phyloP scores from a whole-genome alignment of 2,888 invertebrate species.

The Ephialtes manifestator region DNA sequence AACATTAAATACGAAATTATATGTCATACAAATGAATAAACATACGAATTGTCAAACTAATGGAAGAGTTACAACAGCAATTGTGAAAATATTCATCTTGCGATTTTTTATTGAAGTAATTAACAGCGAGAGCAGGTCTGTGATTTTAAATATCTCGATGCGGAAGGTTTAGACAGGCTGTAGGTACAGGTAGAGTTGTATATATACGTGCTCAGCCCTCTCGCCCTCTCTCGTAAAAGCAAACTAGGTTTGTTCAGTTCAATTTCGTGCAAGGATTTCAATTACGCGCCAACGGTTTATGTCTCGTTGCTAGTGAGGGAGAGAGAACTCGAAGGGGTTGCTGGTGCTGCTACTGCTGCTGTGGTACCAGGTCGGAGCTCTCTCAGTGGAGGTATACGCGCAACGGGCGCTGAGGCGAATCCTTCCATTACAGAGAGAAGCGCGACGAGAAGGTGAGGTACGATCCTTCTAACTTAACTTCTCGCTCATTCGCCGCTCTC shows the following conservation, averaged over 20 bases:
- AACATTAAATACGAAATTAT: not conserved
- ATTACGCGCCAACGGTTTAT: constrained; percentile 69
- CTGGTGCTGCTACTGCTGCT: not conserved
- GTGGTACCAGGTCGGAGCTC: constrained; percentile 26
- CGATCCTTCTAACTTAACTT: constrained; percentile 59
- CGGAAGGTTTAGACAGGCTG: not conserved
- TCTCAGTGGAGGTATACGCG: constrained; percentile 26
- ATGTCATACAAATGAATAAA: not conserved
- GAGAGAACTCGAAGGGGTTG: constrained; percentile 2
- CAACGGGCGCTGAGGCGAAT: constrained; percentile 60
- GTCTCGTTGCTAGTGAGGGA: constrained; percentile 50
- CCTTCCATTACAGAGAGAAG: constrained; percentile 61
- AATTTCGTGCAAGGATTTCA: constrained; percentile 71
- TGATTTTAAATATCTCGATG: constrained; percentile 20
- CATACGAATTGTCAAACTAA: too few species aligned
- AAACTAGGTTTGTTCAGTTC: constrained; percentile 70
- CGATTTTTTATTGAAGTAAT: not conserved
- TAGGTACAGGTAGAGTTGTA: not conserved
- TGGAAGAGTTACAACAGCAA: too few species aligned
- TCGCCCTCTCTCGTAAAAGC: constrained; percentile 63
- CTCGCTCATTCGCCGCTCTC: constrained; percentile 35
- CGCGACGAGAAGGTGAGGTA: constrained; percentile 33
- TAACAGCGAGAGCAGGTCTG: not conserved
- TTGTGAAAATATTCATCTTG: not conserved
- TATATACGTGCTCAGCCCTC: not conserved